Percentiles rank a stretch among this genome's conserved stretches.
Conservation (phyloP, 1,140 invertebrate genomes). For the Drosophila lowei region DNA sequence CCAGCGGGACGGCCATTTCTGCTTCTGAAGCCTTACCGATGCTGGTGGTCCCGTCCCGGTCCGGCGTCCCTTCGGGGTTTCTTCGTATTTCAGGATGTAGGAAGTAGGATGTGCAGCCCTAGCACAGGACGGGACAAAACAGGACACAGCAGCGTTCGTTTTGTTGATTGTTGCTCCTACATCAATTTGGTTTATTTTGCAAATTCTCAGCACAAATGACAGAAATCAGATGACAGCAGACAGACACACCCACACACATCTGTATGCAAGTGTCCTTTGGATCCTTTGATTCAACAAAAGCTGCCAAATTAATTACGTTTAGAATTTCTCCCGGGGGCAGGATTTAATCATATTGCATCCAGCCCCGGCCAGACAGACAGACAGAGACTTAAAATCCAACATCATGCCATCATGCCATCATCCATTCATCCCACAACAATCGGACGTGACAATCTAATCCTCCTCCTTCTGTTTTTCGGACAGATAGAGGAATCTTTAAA, state of each 20-base stretch:
- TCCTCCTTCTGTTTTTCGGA: too few relatives aligned
- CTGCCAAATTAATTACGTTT: slow-evolving; percentile 67
- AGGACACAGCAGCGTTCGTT: neutral
- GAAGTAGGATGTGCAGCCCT: slow-evolving; percentile 20
- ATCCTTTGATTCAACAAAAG: slow-evolving; percentile 43
- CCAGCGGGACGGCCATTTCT: slow-evolving; percentile 11
- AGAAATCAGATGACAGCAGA: slow-evolving; percentile 24
- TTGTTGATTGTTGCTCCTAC: slow-evolving; percentile 51
- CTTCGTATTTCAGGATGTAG: slow-evolving; percentile 50
- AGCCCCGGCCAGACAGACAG: neutral
- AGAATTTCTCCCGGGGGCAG: slow-evolving; percentile 31
- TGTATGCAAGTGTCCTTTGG: slow-evolving; percentile 49
- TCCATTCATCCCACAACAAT: too few relatives aligned
- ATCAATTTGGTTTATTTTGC: slow-evolving; percentile 64
- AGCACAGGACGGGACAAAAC: neutral
- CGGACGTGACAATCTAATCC: too few relatives aligned
- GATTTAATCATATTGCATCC: slow-evolving; percentile 13
- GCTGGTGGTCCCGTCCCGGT: slow-evolving; percentile 30
- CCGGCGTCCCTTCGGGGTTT: slow-evolving; percentile 15
- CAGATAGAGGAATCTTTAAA: too few relatives aligned
- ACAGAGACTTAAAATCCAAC: slow-evolving; percentile 11
- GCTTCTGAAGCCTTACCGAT: slow-evolving; percentile 21
- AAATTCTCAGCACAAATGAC: slow-evolving; percentile 50
- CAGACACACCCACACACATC: neutral
- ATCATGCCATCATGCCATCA: too few relatives aligned